Base-by-base conservation (phyloP, 2,113 vertebrate genomes). In the Hippopotamus amphibius region DNA sequence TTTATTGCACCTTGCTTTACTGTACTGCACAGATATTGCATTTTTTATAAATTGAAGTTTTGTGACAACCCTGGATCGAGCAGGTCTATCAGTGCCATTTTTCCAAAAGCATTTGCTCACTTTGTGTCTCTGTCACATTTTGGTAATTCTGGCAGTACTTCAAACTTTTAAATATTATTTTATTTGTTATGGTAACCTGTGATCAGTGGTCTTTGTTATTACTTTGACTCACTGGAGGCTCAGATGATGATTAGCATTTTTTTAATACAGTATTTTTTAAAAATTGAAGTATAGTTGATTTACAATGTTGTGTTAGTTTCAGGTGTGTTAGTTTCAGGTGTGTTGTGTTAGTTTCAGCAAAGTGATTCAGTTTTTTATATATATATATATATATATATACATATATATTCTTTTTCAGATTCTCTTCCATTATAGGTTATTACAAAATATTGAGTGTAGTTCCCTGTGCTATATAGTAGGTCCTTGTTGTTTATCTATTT, bases 11-110 rank as follows among this genome's bases (percentile, higher is more conserved):
- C n/a, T 82, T 16, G 30, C 37, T 88, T 66, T 57, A 24, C 3
- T 11, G 7, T 2, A 1, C 28, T 53, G 15, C 59, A 19, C 8
- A 72, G 59, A 17, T 13, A n/a, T 8, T 41, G 17, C 4, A 0
- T 33, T 30, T 72, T 80, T 33, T 53, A 50, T 48, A 87, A 59
- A 59, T 21, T 28, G 7, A 66, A 43, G 26, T 63, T 48, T 33
- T 85, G 11, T 50, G 71, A 17, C 10, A 74, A 80, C 15, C 16
- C 48, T 22, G 43, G 2, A 3, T 50, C 0, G 8, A 57, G n/a
- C 48, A 50, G 21, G 21, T 72, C 53, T 55, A 12, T 30, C 26
- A 24, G 13, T 3, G 33, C 24, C 41, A 1, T 28, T 33, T 88
- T 43, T 24, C 90, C 26, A 81, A 59, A 1, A 91, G 65, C 37